phyloP scores from a whole-genome alignment of 2,113 vertebrate genomes.

The Halcyon malimbica region DNA sequence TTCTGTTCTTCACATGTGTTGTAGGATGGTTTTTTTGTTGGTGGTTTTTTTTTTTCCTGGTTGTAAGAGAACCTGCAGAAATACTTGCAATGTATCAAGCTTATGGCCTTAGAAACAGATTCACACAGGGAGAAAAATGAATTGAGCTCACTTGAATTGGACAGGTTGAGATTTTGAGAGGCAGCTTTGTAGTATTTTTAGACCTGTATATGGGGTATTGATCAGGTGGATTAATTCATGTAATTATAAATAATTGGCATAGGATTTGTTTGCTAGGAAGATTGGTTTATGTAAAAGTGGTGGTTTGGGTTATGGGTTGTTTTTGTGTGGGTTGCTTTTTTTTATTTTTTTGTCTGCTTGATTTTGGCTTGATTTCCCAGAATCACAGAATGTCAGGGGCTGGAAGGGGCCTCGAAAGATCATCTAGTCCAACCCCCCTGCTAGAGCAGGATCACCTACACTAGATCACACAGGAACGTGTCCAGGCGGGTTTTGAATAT shows the following conservation, averaged over 20 bases:
- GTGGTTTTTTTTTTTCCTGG: neutral
- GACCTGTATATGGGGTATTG: neutral
- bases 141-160: neutral
- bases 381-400: no score
- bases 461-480: no score
- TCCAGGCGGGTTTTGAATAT: no score
- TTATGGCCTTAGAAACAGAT: neutral
- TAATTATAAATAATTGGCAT: neutral
- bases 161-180: neutral
- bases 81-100: neutral
- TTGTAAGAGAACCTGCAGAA: neutral
- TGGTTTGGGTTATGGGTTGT: neutral
- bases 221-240: neutral
- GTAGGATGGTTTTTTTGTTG: neutral
- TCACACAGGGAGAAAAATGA: neutral
- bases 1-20: rapidly evolving
- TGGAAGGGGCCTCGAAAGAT: no score
- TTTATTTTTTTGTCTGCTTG: neutral
- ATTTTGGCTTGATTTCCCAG: neutral
- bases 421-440: no score
- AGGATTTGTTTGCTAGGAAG: neutral
- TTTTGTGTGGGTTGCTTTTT: no score
- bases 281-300: neutral
- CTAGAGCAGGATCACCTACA: no score
- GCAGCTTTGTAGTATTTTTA: neutral